These are phyloP conservation scores for Mesochorus sp. DNA, from an alignment of 2,888 invertebrate species.

Conservation along the genomic window DNA sequence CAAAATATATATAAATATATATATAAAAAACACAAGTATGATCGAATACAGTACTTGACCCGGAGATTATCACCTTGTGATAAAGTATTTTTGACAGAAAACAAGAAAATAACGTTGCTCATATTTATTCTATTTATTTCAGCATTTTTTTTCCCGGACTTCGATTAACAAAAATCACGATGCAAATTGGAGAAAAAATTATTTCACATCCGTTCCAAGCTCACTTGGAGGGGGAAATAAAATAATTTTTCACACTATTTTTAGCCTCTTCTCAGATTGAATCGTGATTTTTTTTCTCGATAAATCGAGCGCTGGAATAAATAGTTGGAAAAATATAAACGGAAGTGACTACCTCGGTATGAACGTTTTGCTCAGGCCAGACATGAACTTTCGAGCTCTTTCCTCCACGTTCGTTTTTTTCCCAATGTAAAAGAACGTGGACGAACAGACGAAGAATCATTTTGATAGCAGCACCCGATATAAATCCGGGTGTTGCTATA, in stretches of 20 bases:
- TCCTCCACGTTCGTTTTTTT: constrained; percentile 11
- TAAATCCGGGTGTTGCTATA: constrained; percentile 2
- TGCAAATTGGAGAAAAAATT: too few relatives aligned
- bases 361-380: constrained; percentile 28
- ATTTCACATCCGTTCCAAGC: too few relatives aligned
- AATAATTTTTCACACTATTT: too few relatives aligned
- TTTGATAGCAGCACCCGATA: constrained; percentile 8
- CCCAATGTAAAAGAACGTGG: constrained; percentile 19
- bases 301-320: neutral
- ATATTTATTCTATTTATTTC: neutral
- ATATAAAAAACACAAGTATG: constrained; percentile 72
- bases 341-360: constrained; percentile 10
- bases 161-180: too few relatives aligned
- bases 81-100: too few relatives aligned
- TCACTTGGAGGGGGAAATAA: too few relatives aligned
- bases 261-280: too few relatives aligned
- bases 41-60: constrained; percentile 71
- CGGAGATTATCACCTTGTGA: constrained; percentile 42
- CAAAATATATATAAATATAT: too few relatives aligned
- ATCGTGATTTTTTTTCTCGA: neutral
- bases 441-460: neutral
- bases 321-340: neutral
- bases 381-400: constrained; percentile 40
- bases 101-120: neutral
- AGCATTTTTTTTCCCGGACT: neutral